Evolutionary conservation across 2,113 vertebrate genomes (phyloP).

Genomic region (Numida meleagris): DNA sequence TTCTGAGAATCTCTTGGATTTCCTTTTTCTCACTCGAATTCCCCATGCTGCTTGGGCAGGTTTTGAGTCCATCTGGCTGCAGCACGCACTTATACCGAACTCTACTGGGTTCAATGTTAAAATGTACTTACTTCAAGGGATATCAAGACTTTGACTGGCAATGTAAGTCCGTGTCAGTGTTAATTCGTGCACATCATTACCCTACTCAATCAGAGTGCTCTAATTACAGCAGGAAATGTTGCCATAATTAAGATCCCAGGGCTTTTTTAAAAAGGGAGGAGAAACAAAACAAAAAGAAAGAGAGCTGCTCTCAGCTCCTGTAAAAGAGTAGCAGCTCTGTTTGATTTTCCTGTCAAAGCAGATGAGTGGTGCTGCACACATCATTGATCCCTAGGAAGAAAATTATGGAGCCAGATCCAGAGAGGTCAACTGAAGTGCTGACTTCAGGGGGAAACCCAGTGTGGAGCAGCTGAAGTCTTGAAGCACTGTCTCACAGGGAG

Average conservation of each 20-base stretch:
- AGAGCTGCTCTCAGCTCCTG: background rate
- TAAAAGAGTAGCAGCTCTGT: background rate
- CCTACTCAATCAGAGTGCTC: background rate
- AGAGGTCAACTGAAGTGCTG: rapidly evolving
- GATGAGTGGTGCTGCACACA: background rate
- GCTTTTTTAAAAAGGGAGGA: background rate
- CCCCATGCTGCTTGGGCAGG: background rate
- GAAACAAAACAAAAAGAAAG: background rate
- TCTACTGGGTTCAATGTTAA: background rate
- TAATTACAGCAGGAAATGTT: background rate
- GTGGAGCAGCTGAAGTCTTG: background rate
- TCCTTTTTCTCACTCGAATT: background rate
- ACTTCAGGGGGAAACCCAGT: background rate
- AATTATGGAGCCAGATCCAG: background rate
- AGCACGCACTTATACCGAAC: background rate
- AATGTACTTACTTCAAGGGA: background rate
- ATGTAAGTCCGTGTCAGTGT: background rate
- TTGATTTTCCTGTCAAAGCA: background rate
- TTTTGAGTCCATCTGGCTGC: background rate
- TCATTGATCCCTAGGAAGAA: background rate
- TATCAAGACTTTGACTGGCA: conserved; percentile 6
- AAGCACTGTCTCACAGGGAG: background rate
- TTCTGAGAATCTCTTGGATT: background rate
- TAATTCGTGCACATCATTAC: conserved; percentile 33
- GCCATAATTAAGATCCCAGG: conserved; percentile 18